Evolutionary conservation across 2,888 invertebrate genomes (phyloP), one percentile per base, ranked within the genome.

Genomic region (Ormyrus nitidulus): DNA sequence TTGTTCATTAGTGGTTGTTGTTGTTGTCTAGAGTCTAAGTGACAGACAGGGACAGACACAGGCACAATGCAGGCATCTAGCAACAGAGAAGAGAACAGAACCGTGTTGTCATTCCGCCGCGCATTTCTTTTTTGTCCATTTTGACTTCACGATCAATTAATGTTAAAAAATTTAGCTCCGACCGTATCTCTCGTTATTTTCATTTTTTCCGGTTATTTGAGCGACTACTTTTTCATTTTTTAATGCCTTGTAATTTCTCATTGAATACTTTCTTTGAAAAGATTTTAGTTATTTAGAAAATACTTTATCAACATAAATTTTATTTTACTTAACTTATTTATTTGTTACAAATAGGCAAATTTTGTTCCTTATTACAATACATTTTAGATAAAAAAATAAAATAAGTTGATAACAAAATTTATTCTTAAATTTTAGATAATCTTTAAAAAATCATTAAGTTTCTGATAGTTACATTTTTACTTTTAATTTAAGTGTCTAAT

Each of bases 21-120:
- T 87, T 84, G 87, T 90, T 90, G 90, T 90, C 90, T 90, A 90
- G 90, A 90, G 90, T 90, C 90, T 90, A 90, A 90, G 90, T 90
- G 90, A 90, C 90, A 90, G 90, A 90, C 90, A 90, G 90, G 90
- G 90, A 90, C 90, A 90, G 90, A 90, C 90, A 90, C 90, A 90
- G 90, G 90, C 90, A 90, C 90, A 90, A 90, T 90, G 95, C 96
- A 96, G 96, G 96, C 96, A 96, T 96, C 96, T 96, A 96, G 96
- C 96, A 96, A 96, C 96, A 96, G 95, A 96, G 95, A 96, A 96
- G 90, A 90, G 90, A 90, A 90, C 90, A 90, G 90, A 89, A 90
- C 87, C 90, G 90, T 90, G 90, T 90, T 90, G 90, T 90, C 90
- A 90, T 90, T 89, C 46, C 81, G 85, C 89, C 90, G 90, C 90